Evolutionary conservation across 2,797 vertebrate species (phyloP).

Genomic region (Muraenolepis orangiensis): DNA sequence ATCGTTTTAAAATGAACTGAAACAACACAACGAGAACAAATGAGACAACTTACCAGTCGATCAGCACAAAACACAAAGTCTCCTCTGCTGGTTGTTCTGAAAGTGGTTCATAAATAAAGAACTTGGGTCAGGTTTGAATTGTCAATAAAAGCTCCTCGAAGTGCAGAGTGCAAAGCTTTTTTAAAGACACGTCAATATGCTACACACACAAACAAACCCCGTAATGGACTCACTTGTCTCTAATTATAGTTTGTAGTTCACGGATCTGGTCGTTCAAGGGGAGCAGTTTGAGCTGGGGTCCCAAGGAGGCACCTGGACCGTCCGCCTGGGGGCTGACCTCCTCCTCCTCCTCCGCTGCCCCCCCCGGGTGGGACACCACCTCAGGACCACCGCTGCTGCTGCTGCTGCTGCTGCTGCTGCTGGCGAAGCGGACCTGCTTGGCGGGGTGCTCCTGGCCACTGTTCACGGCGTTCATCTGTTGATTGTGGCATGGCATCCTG

Average conservation of each 20-base stretch:
- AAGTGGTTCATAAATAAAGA: constrained; percentile 30
- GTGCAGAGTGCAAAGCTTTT: too few species aligned
- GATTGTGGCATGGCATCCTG: constrained; percentile 81
- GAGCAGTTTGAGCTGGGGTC: constrained; percentile 83
- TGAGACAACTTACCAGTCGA: constrained; percentile 82
- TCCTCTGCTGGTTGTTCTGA: constrained; percentile 90
- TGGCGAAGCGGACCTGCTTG: constrained; percentile 70
- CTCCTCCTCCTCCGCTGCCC: constrained; percentile 35
- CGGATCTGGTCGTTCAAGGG: constrained; percentile 92
- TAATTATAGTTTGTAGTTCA: constrained; percentile 91
- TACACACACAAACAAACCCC: background rate
- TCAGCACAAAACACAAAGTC: constrained; percentile 97
- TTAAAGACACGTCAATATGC: too few species aligned
- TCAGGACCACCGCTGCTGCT: constrained; percentile 42
- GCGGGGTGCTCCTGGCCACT: constrained; percentile 64
- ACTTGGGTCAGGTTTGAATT: background rate
- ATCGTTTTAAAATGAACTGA: background rate
- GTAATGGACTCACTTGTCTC: constrained; percentile 84
- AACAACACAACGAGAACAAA: background rate
- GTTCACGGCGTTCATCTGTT: constrained; percentile 66
- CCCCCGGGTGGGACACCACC: constrained; percentile 33
- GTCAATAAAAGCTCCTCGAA: background rate
- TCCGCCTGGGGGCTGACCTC: constrained; percentile 35
- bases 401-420: constrained; percentile 51
- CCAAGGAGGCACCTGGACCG: constrained; percentile 63